Evolutionary conservation across 2,888 invertebrate species (phyloP), one percentile per base, ranked within the genome.

Genomic region (Tenthredo notha): DNA sequence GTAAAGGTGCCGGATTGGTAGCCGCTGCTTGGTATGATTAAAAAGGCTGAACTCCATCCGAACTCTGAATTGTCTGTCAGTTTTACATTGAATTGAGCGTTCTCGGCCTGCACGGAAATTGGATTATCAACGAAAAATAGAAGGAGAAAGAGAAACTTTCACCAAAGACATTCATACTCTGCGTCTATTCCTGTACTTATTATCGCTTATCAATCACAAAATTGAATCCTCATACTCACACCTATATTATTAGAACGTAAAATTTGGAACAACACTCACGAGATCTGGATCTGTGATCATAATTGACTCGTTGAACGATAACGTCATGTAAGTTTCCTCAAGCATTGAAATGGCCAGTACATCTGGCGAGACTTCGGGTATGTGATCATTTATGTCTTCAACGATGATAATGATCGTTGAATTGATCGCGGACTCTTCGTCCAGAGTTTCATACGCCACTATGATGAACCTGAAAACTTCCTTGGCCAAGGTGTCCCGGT

Each of bases 351-450:
- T 91, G 7, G 78, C 85, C 85, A 94, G 94, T 0, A 88, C 33
- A 0, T 93, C 80, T 5, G 89, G 90, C 18, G 93, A 89, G 0
- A 96, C 95, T 87, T 90, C 89, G 0, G 97, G 97, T 18, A 89
- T 90, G 89, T 97, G 95, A 90, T 97, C 96, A 90, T 97, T 97
- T 43, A 96, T 93, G 89, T 95, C 95, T 37, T 92, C 90, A 21
- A 95, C 93, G 47, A 93, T 91, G 50, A 94, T 90, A 12, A 89
- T 90, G 25, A 94, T 89, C 10, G 86, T 87, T 65, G 89, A 85
- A 21, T 84, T 83, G 33, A 88, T 88, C 7, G 85, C 85, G 0
- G 90, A 90, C 2, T 84, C 86, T 1, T 85, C 72, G 70, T 92
- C 89, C 10, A 88, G 86, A 12, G 88, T 88, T 89, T 94, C 93